A percentile compares a stretch with the other conserved stretches of the same genome.
phyloP scores from a whole-genome alignment of 1,140 invertebrate genomes.

The Megalonaias nervosa region DNA sequence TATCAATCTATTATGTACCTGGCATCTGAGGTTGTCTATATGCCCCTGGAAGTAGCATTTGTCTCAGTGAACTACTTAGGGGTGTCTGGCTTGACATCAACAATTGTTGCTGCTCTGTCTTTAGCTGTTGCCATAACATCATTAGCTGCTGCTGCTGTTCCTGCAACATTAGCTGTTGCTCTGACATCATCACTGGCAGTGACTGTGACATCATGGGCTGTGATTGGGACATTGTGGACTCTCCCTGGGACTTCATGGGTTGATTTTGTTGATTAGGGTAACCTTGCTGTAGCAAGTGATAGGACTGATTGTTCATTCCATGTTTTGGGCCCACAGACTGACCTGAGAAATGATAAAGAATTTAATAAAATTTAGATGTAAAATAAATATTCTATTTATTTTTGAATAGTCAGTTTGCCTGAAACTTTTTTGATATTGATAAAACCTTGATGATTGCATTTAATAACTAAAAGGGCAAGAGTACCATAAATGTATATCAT shows the following conservation, averaged over 20 bases:
- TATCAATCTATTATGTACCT: constrained; percentile 1
- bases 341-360: not conserved
- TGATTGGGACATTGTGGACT: constrained; percentile 40
- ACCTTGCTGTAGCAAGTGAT: constrained; percentile 1
- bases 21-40: constrained; percentile 31
- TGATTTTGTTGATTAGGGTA: constrained; percentile 17
- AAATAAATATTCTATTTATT: too few species aligned
- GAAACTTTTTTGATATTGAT: too few species aligned
- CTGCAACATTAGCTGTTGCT: constrained; percentile 39
- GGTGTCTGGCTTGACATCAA: constrained; percentile 44
- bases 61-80: constrained; percentile 7
- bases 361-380: too few species aligned
- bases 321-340: constrained; percentile 1
- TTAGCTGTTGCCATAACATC: constrained; percentile 40
- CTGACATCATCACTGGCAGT: constrained; percentile 39
- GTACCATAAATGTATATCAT: too few species aligned
- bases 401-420: too few species aligned
- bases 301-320: not conserved
- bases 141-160: constrained; percentile 23
- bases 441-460: too few species aligned
- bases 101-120: constrained; percentile 36
- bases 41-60: constrained; percentile 18
- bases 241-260: constrained; percentile 45
- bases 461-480: too few species aligned
- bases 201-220: constrained; percentile 37